Conservation (phyloP, 1,140 invertebrate species). For the Berghia stephanieae region DNA sequence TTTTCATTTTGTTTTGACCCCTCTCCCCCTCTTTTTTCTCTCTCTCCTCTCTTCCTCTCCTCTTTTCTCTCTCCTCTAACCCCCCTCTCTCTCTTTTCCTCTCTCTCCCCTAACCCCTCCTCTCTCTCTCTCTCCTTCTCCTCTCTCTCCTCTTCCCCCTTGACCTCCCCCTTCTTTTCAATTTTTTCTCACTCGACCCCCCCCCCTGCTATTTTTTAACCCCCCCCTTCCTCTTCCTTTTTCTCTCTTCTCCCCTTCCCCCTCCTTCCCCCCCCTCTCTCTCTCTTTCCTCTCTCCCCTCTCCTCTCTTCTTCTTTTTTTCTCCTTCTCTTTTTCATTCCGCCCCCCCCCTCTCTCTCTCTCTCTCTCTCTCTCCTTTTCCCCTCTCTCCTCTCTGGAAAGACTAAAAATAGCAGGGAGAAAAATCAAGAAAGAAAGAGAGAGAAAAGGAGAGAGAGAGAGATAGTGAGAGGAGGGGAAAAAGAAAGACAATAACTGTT, state of each 20-base stretch:
- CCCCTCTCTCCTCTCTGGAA: neutral
- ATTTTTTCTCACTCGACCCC: neutral
- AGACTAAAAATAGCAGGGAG: neutral
- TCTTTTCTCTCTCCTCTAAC: neutral
- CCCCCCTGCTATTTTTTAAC: too few species aligned
- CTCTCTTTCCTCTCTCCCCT: neutral
- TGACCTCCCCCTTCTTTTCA: neutral
- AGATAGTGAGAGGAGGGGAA: too few species aligned
- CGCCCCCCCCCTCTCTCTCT: neutral
- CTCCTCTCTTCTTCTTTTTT: neutral
- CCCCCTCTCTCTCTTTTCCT: neutral
- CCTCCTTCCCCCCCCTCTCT: neutral
- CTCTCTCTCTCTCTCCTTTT: neutral
- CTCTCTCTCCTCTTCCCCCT: neutral
- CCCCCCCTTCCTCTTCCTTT: neutral
- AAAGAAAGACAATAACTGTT: too few species aligned
- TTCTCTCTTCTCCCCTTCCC: neutral
- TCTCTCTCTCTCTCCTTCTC: constrained; percentile 2
- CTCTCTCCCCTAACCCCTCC: neutral
- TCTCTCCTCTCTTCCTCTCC: neutral
- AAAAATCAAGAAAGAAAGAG: neutral
- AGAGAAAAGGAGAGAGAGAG: too few species aligned
- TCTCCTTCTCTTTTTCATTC: neutral
- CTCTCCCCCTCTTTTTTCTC: neutral
- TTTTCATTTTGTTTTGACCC: neutral